Base-by-base conservation (phyloP, 1,140 invertebrate species). In the Zaprionus capensis region DNA sequence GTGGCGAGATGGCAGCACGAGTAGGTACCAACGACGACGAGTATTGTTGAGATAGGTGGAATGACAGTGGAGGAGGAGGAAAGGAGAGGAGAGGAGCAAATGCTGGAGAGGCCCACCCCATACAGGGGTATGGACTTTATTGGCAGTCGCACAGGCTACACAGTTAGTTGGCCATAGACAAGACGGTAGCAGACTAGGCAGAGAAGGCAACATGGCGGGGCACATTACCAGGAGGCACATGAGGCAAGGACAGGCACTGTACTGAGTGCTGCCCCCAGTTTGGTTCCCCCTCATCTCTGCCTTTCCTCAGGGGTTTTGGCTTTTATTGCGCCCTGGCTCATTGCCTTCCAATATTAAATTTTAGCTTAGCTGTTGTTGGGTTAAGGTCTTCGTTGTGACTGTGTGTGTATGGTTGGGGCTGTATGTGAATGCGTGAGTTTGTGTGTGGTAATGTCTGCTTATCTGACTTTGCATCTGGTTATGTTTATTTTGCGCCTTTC, bases 301-400 rank as follows among this genome's bases (percentile, higher is more conserved):
- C 59, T 61, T 70, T 6, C 81, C 81, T 70, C 56, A n/a, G 81
- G 81, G 71, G 78, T 73, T 81, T 76, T 66, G 85, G 84, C 74
- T 88, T 90, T 88, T 90, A 88, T 90, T 88, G 84, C 85, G 81
- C 79, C 41, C 67, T 68, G 81, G 78, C 81, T 90, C 85, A 88
- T 88, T 88, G 85, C 85, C 85, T 91, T 85, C 85, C 85, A 85
- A 88, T 88, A 88, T 88, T 88, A 90, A 88, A 90, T 88, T 88
- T 90, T 49, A 78, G 85, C 85, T 81, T 77, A 90, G 80, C 74
- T 70, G 9, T 59, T 59, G 81, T 63, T 80, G 81, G 85, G 85
- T 90, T 90, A 90, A 84, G 85, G 81, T 53, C 67, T 70, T 74
- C 68, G 17, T 51, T 17, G 31, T 70, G 20, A 24, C 17, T 56